These are phyloP conservation scores for Phaethon lepturus DNA, from an alignment of 2,113 vertebrate species.

Conservation along the genomic window DNA sequence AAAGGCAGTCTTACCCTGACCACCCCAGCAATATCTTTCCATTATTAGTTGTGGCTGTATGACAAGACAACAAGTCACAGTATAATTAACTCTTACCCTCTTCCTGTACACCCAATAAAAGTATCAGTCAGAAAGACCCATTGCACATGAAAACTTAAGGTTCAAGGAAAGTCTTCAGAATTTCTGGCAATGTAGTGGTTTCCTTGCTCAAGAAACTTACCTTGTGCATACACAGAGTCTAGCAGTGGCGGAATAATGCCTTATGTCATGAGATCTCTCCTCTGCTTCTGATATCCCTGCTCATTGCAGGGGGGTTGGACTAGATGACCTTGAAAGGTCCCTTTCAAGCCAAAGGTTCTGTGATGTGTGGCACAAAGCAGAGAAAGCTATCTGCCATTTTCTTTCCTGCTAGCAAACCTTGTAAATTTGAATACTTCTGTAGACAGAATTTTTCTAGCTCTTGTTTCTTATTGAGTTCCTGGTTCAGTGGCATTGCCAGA, in stretches of 20 bases:
- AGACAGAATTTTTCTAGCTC: neutral
- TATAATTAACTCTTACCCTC: neutral
- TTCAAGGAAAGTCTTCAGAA: neutral
- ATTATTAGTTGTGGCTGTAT: neutral
- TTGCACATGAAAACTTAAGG: neutral
- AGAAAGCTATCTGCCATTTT: neutral
- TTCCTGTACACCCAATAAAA: neutral
- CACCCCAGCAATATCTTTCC: neutral
- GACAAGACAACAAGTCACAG: neutral
- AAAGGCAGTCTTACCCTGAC: neutral
- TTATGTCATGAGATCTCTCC: neutral
- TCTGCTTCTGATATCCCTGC: neutral
- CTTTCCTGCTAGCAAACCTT: neutral
- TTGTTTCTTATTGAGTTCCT: neutral
- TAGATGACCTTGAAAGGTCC: too few relatives aligned
- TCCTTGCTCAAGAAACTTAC: neutral
- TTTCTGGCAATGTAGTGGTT: neutral
- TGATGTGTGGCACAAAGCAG: rapidly evolving
- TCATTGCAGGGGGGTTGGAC: too few relatives aligned
- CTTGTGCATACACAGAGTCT: neutral
- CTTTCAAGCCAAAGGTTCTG: too few relatives aligned
- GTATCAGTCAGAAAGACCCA: neutral
- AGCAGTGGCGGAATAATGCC: neutral
- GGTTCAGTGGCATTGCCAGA: neutral
- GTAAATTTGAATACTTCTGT: neutral